phyloP scores from a whole-genome alignment of 1,140 invertebrate species.

The Drosophila nannoptera region DNA sequence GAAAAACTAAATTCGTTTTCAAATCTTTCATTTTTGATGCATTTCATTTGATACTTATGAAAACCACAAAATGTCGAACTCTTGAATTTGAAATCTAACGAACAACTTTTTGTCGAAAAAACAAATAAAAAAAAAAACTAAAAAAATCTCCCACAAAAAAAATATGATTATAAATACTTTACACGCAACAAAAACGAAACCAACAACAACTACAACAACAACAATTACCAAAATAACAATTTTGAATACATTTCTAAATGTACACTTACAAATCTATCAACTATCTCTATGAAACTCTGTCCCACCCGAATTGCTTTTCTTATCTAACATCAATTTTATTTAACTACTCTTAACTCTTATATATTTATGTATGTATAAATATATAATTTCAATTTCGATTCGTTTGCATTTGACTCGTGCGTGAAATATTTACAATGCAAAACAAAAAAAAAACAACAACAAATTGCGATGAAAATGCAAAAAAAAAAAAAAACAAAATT shows the following conservation, averaged over 20 bases:
- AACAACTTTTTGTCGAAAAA: slow-evolving; percentile 26
- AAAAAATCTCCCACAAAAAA: slow-evolving; percentile 20
- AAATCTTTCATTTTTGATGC: slow-evolving; percentile 70
- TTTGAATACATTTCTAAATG: slow-evolving; percentile 59
- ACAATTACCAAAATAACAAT: slow-evolving; percentile 40
- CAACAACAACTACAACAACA: slow-evolving; percentile 60
- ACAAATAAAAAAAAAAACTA: slow-evolving; percentile 26
- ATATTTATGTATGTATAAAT: slow-evolving; percentile 71
- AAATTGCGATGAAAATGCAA: not conserved
- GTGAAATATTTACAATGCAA: slow-evolving; percentile 29
- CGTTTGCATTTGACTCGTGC: slow-evolving; percentile 74
- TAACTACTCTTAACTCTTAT: slow-evolving; percentile 56
- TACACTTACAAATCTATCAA: slow-evolving; percentile 59
- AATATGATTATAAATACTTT: slow-evolving; percentile 31
- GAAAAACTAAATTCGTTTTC: slow-evolving; percentile 43
- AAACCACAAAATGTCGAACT: slow-evolving; percentile 52
- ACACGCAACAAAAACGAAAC: slow-evolving; percentile 56
- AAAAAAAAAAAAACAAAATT: slow-evolving; percentile 6
- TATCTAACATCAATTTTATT: slow-evolving; percentile 71
- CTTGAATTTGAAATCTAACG: slow-evolving; percentile 58
- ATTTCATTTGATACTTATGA: slow-evolving; percentile 62
- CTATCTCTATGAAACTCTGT: slow-evolving; percentile 54
- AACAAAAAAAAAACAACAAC: not conserved
- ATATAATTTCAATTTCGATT: slow-evolving; percentile 69
- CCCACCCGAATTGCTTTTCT: slow-evolving; percentile 67